These are phyloP conservation scores for Calephelis nemesis DNA, from an alignment of 1,140 invertebrate genomes.

Conservation along the genomic window DNA sequence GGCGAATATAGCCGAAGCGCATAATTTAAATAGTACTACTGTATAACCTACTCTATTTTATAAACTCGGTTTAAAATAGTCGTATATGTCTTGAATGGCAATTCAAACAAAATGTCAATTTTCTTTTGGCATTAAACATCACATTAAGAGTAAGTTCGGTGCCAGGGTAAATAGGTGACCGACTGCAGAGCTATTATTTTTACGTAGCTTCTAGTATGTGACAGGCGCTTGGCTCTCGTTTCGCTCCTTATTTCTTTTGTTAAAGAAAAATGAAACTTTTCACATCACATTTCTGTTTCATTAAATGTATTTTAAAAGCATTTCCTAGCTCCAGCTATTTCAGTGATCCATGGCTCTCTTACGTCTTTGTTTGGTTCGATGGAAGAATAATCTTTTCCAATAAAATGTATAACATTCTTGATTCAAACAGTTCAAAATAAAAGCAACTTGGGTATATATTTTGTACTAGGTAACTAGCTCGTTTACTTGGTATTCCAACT, in stretches of 20 bases:
- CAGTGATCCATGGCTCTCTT: no score
- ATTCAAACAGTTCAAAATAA: no score
- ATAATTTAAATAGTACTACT: no score
- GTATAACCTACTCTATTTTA: no score
- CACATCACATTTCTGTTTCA: conserved; percentile 15
- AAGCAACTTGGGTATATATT: no score
- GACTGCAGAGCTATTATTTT: conserved; percentile 15
- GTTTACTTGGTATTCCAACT: no score
- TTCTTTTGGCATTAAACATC: conserved; percentile 6
- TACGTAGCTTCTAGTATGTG: conserved; percentile 11
- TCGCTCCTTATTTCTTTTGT: conserved; percentile 2
- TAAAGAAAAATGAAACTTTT: conserved; percentile 12
- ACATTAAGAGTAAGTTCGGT: conserved; percentile 1
- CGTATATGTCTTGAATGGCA: no score
- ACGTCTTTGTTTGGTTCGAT: neutral
- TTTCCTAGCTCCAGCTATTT: neutral
- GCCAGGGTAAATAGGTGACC: conserved; percentile 15
- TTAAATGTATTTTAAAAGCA: neutral
- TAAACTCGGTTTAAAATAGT: no score
- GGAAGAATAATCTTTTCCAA: no score
- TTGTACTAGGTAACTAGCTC: no score
- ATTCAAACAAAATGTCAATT: neutral
- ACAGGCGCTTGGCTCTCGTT: conserved; percentile 9
- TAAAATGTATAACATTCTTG: no score
- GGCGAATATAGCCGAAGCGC: no score